Evolutionary conservation across 2,888 invertebrate genomes (phyloP), one percentile per base, ranked within the genome.

Genomic region (Drosophila kokeensis): DNA sequence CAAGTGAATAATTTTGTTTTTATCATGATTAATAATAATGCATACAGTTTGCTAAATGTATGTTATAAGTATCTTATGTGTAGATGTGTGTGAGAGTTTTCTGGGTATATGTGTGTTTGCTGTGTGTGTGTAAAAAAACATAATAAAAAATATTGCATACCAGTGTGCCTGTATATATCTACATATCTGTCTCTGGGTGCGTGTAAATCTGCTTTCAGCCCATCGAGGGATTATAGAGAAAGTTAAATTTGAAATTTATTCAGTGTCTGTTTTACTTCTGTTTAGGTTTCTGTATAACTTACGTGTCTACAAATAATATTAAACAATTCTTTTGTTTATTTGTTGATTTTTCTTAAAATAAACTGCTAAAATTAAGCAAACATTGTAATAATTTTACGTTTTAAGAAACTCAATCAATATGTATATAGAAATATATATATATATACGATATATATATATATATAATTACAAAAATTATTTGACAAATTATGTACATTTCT

Each of bases 401-500:
- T 63, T 61, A 70, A 69, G 68, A 85, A 89, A 87, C 80, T 58
- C 72, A 87, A 83, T 85, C 62, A 69, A 65, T 78, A 77, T 60
- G 75, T 80, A 82, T 68, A 85, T 87, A 87, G 8, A 45, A 15
- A 45, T 24, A 77, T 63, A 75, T 82, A 21, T 40, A 40, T 40
- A 40, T 38, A 38, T 18, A 3, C n/a, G n/a, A n/a, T 34, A 13
- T 18, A 18, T 40, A 42, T 45, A 76, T 60, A 73, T 82, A 76
- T 69, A 82, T 89, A 87, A 80, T 87, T 89, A 85, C 88, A 89
- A 88, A 88, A 89, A 89, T 85, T 75, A 89, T 87, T 83, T 83
- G 75, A 77, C 73, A 83, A 82, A 40, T 72, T 83, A 85, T 89
- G 73, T 85, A 89, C 85, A 85, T 5, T 79, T 75, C 58, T 73